Percentiles rank a stretch among this genome's conserved stretches.
Evolutionary conservation across 2,797 vertebrate species (phyloP).

Genomic region (Pipistrellus pygmaeus): DNA sequence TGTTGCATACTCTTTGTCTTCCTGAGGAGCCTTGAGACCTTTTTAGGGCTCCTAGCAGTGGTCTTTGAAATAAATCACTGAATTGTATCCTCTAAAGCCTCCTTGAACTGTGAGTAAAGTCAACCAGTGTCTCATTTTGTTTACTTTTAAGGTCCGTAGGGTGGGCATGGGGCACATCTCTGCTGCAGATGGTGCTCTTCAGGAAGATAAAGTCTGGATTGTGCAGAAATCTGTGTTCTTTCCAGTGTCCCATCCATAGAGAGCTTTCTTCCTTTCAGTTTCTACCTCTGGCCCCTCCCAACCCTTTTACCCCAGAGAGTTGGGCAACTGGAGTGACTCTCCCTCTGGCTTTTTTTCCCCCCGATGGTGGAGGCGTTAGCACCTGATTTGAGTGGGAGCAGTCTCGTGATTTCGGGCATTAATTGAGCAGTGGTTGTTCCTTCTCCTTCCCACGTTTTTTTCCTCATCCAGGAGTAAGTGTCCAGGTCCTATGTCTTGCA

Average conservation of each 20-base stretch:
- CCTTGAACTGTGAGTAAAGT: neutral
- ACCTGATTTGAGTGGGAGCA: slow-evolving; percentile 59
- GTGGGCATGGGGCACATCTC: neutral
- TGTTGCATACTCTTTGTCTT: neutral
- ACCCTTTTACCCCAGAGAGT: neutral
- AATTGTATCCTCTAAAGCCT: neutral
- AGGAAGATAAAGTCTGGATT: neutral
- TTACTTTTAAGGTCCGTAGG: slow-evolving; percentile 9
- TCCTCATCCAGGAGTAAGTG: slow-evolving; percentile 24
- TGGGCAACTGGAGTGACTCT: neutral
- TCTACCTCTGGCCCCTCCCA: neutral
- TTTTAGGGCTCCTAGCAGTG: neutral
- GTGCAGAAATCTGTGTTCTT: neutral
- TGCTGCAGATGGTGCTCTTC: neutral
- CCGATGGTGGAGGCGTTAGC: neutral
- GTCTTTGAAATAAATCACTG: slow-evolving; percentile 19
- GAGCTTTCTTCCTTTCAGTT: neutral
- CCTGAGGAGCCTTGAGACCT: neutral
- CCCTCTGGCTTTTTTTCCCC: neutral
- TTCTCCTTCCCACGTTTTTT: slow-evolving; percentile 45
- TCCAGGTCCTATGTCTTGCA: neutral
- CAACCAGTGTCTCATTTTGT: neutral
- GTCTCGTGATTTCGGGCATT: neutral
- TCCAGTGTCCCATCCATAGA: no score
- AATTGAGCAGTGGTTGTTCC: slow-evolving; percentile 17